These are phyloP conservation scores for Polymixis flavicincta DNA, from an alignment of 2,888 invertebrate species.

Conservation along the genomic window DNA sequence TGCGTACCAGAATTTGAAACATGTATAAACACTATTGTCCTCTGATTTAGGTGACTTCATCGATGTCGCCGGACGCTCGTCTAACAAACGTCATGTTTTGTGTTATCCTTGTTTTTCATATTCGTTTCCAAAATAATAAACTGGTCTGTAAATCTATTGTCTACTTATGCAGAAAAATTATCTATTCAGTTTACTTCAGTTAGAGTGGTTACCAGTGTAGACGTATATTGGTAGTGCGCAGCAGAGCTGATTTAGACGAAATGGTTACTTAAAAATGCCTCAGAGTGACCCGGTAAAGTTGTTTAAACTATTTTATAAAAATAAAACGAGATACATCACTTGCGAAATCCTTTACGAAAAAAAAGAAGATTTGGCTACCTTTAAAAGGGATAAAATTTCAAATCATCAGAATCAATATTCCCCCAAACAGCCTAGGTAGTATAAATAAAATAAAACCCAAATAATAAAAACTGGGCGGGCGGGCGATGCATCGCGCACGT, in stretches of 20 bases:
- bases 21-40: conserved; percentile 50
- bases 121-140: conserved; percentile 29
- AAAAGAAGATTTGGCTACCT: not conserved
- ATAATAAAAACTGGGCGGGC: conserved; percentile 45
- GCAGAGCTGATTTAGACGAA: not conserved
- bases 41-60: conserved; percentile 39
- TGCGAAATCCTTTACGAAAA: not conserved
- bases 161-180: not conserved
- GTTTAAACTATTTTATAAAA: not conserved
- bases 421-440: not conserved
- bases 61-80: not conserved
- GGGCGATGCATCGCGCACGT: conserved; percentile 36
- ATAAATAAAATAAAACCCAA: conserved; percentile 1
- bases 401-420: not conserved
- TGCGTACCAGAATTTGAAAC: conserved; percentile 27
- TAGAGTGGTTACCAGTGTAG: not conserved
- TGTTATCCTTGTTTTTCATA: conserved; percentile 8
- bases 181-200: conserved; percentile 5
- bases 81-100: conserved; percentile 19
- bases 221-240: not conserved
- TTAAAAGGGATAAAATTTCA: not conserved
- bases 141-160: not conserved
- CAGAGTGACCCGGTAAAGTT: not conserved
- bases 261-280: not conserved
- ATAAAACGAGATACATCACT: not conserved